Evolutionary conservation across 2,113 vertebrate species (phyloP), one percentile per base, ranked within the genome.

Genomic region (Corythaixoides concolor): DNA sequence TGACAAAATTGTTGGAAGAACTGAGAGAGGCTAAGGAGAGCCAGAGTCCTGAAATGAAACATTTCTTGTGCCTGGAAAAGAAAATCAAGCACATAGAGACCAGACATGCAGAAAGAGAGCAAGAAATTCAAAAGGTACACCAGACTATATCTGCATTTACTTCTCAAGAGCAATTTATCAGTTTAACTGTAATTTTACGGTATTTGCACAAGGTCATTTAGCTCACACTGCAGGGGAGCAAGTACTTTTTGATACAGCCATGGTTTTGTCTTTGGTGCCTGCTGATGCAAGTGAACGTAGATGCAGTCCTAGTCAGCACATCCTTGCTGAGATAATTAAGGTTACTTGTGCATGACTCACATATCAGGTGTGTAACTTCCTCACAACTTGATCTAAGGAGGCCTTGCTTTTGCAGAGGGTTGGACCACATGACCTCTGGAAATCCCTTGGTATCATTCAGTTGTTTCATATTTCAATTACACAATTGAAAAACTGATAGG

Each of bases 1-100:
- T 99, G 68, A 97, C 98, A 64, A 98, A 98, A 89, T 97, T 99
- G 75, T 95, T 99, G 60, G 98, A 98, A 96, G 99, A 99, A 90
- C 96, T 99, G 81, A 98, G 97, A 94, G 98, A 99, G 66, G 99
- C 99, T 33, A 99, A 98, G 97, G 98, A 99, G 78, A 97, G 94
- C 77, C 98, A 99, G 90, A 99, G 97, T 74, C 99, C 99, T 13
- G 98, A 98, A 93, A 98, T 99, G 97, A 99, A 98, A 60, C 99
- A 99, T 50, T 98, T 99, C 82, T 96, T 98, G 62, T 95, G 79
- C 82, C 97, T 99, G 93, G 99, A 99, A 97, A 98, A 93, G 88
- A 99, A 99, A 97, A 98, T 99, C 88, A 92, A 97, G 90, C 97
- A 97, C 58, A 98, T 99, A 98, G 99, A 99, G 97, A 95, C 97